These are phyloP conservation scores for Daboia siamensis DNA, from an alignment of 2,113 vertebrate species.

Conservation along the genomic window DNA sequence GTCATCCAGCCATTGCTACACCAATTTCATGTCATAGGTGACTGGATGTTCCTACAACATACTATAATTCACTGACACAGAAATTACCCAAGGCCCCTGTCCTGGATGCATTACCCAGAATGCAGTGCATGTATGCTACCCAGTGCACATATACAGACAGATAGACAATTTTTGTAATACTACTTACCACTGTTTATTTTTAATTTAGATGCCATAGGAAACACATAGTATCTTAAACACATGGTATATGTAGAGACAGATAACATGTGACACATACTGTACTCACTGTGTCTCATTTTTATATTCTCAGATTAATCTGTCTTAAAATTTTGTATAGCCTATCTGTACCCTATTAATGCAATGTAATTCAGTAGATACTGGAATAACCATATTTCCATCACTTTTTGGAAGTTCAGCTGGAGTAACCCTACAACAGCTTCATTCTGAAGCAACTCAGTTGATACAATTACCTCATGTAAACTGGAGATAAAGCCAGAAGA, in stretches of 20 bases:
- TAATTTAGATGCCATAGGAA: background rate
- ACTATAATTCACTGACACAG: background rate
- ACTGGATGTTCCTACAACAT: background rate
- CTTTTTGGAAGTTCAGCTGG: background rate
- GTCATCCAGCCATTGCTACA: background rate
- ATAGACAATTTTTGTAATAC: background rate
- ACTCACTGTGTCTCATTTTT: background rate
- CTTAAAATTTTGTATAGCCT: background rate
- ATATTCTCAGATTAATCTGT: background rate
- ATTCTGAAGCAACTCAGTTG: background rate
- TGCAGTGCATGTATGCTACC: background rate
- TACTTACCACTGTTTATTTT: background rate
- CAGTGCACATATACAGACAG: background rate
- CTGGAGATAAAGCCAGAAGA: constrained; percentile 95
- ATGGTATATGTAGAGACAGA: background rate
- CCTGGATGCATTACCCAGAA: background rate
- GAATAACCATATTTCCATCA: background rate
- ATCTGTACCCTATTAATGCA: background rate
- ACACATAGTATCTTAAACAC: background rate
- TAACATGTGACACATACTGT: background rate
- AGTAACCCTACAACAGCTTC: background rate
- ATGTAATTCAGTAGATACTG: background rate
- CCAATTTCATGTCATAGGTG: background rate
- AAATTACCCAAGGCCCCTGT: background rate
- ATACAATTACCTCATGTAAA: constrained; percentile 84